A percentile compares a stretch with the other conserved stretches of the same genome.
These are phyloP conservation scores for Cataglyphis hispanica DNA, from an alignment of 1,140 invertebrate genomes.

Conservation along the genomic window DNA sequence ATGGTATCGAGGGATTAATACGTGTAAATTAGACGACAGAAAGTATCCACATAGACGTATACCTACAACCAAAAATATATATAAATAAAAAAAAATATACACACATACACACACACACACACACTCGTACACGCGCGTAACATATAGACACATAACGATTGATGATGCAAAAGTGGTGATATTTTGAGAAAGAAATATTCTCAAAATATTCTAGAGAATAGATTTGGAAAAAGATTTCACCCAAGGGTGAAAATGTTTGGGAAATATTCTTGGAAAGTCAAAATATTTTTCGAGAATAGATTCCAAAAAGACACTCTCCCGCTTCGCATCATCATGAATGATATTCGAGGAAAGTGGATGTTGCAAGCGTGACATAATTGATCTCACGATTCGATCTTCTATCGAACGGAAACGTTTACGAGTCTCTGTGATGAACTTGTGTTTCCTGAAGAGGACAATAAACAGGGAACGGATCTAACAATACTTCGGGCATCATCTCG, in stretches of 20 bases:
- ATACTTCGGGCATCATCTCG: neutral
- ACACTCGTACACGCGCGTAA: neutral
- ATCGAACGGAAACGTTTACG: conserved; percentile 24
- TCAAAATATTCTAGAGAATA: neutral
- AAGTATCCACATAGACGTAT: conserved; percentile 81
- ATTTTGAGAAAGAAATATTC: neutral
- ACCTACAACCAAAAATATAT: conserved; percentile 77
- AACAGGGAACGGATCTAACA: neutral
- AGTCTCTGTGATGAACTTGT: neutral
- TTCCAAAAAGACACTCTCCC: neutral
- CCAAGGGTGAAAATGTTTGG: neutral
- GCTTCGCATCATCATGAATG: neutral
- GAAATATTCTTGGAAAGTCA: neutral
- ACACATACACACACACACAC: conserved; percentile 62
- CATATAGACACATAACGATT: neutral
- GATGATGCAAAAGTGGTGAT: neutral
- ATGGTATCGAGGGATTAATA: conserved; percentile 78
- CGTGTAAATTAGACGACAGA: conserved; percentile 84
- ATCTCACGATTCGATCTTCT: conserved; percentile 29
- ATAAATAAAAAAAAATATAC: conserved; percentile 70
- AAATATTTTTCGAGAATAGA: neutral
- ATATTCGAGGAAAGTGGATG: conserved; percentile 35
- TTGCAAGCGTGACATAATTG: neutral
- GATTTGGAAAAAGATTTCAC: neutral
- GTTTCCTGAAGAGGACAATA: conserved; percentile 43